phyloP scores from a whole-genome alignment of 2,113 vertebrate genomes.

The Spizaetus ornatus region DNA sequence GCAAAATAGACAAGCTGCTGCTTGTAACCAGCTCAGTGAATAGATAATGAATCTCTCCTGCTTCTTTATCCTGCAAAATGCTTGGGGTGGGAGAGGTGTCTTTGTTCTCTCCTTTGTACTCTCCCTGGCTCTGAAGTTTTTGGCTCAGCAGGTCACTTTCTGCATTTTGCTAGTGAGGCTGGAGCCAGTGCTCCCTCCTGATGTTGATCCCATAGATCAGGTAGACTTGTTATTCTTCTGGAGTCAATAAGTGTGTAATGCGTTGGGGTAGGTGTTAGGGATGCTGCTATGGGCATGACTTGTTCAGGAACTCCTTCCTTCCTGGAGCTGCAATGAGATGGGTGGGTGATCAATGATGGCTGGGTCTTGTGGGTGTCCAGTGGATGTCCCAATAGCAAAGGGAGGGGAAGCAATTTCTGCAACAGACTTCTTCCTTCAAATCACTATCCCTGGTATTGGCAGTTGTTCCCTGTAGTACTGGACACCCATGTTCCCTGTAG shows the following conservation, averaged over 20 bases:
- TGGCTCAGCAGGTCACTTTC: neutral
- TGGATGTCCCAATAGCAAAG: neutral
- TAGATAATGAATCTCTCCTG: neutral
- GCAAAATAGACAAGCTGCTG: conserved; percentile 1
- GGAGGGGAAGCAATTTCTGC: neutral
- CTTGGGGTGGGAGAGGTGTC: neutral
- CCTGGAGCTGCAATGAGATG: neutral
- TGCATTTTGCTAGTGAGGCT: neutral
- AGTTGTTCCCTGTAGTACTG: neutral
- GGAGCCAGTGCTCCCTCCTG: neutral
- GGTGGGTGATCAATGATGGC: neutral
- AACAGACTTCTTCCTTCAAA: neutral
- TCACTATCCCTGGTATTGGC: neutral
- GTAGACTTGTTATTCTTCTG: neutral
- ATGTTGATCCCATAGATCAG: neutral
- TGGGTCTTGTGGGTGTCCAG: neutral
- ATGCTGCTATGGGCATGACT: neutral
- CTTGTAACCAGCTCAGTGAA: neutral
- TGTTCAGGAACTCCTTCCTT: neutral
- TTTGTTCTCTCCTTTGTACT: neutral
- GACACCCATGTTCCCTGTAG: neutral
- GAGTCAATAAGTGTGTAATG: neutral
- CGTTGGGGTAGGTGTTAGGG: neutral
- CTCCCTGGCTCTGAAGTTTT: neutral
- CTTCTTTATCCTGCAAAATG: neutral